Evolutionary conservation across 1,140 invertebrate genomes (phyloP), one percentile per base, ranked within the genome.

Genomic region (Mamestra configurata): DNA sequence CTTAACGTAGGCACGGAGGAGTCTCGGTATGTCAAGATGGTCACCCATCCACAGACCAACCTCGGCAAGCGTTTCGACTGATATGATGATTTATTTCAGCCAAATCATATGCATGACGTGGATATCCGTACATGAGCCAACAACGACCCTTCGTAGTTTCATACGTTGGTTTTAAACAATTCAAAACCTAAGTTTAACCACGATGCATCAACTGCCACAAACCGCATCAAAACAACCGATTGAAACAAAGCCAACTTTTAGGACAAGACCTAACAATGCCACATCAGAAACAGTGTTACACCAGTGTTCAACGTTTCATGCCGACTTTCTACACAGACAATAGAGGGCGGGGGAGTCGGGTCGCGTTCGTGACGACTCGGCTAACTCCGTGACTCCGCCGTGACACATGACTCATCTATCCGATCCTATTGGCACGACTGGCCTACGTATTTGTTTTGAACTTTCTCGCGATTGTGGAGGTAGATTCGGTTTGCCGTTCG

Each of bases 271-370:
- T 40, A 20, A 66, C 61, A 66, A 40, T 40, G 40, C n/a, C 18
- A 18, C 61, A 66, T 66, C 61, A 66, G 35, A 68, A 35, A 22
- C 11, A 64, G 35, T 13, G 49, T 71, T 51, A 53, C 68, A 71
- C 37, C 37, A 53, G 35, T 15, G 31, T 70, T 46, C 66, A 53
- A 76, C 37, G 40, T 59, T 51, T 49, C 27, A 61, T 43, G 24
- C 22, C 20, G 7, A 64, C 73, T 64, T 64, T 64, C 55, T 76
- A 46, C 18, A 24, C 22, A 43, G 72, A 86, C 89, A 87, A 89
- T 89, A 82, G 86, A 81, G 83, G 85, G 87, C 86, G 87, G 84
- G 80, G 79, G 80, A 84, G 57, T 51, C 59, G 76, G 64, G 76
- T 88, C 86, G 77, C 46, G 35, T 22, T 79, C 79, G 73, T 82